A percentile compares a stretch with the other conserved stretches of the same genome.
phyloP scores from a whole-genome alignment of 2,113 vertebrate genomes.

The Tachysurus fulvidraco region DNA sequence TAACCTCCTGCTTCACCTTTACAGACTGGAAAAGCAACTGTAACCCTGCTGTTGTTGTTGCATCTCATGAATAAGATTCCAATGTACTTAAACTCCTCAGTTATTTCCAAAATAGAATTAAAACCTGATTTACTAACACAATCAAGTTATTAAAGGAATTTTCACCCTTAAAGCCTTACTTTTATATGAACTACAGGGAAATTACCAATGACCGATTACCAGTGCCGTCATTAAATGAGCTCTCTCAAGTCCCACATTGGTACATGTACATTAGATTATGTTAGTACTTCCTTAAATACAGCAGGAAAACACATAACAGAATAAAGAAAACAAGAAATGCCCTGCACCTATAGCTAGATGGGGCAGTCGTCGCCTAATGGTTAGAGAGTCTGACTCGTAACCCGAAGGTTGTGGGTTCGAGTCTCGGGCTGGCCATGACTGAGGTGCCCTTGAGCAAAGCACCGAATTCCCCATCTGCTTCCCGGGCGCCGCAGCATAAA shows the following conservation, averaged over 20 bases:
- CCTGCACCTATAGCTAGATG: neutral
- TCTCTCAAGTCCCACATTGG: slow-evolving; percentile 1
- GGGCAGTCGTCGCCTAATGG: no score
- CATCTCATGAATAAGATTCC: neutral
- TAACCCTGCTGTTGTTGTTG: neutral
- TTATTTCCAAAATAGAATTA: neutral
- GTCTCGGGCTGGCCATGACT: no score
- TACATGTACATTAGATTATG: slow-evolving; percentile 3
- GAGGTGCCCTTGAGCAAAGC: no score
- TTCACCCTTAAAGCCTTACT: neutral
- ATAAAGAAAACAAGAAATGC: neutral
- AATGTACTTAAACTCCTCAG: neutral
- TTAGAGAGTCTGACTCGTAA: no score
- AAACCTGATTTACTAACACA: neutral
- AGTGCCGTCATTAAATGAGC: slow-evolving; percentile 6
- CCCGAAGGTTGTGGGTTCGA: no score
- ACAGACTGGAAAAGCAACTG: neutral
- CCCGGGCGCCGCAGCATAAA: no score
- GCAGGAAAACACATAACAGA: neutral
- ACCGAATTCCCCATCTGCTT: no score
- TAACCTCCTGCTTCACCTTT: neutral
- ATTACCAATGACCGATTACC: slow-evolving; percentile 16
- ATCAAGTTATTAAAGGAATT: slow-evolving; percentile 17
- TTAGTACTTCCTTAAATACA: neutral
- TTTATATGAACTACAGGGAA: slow-evolving; percentile 27